Conservation (phyloP, 2,113 vertebrate species). For the Corydoras maculifer region DNA sequence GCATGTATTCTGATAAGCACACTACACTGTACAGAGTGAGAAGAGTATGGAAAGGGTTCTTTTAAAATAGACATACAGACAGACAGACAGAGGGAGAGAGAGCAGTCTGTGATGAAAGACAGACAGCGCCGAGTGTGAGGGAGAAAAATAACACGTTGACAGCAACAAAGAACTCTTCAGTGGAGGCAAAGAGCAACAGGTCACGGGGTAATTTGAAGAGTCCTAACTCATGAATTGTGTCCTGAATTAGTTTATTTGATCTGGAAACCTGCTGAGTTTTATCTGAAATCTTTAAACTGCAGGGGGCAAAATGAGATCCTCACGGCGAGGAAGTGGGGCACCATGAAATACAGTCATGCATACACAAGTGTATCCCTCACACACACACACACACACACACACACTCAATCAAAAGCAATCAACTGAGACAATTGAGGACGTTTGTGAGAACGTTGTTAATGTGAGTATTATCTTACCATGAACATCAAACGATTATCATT, state of each 20-base stretch:
- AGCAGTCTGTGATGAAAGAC: no score
- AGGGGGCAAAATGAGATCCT: slow-evolving; percentile 42
- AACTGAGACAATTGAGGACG: slow-evolving; percentile 16
- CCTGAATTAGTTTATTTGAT: slow-evolving; percentile 39
- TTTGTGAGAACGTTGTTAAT: slow-evolving; percentile 45
- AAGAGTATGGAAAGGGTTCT: no score
- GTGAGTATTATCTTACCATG: slow-evolving; percentile 53
- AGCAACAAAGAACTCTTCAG: no score
- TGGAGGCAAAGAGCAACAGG: no score
- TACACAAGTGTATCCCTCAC: background rate
- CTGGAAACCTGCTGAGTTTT: slow-evolving; percentile 32
- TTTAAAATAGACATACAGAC: no score
- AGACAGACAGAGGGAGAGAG: no score
- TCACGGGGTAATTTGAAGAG: background rate
- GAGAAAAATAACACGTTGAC: no score
- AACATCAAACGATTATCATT: slow-evolving; percentile 55
- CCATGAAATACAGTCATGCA: background rate
- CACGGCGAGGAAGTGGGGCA: slow-evolving; percentile 8
- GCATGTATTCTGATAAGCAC: no score
- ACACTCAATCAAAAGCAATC: background rate
- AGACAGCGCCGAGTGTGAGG: no score
- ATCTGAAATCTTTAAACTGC: slow-evolving; percentile 38
- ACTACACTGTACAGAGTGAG: no score
- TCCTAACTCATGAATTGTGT: slow-evolving; percentile 29
- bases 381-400: slow-evolving; percentile 1